Conservation (phyloP, 2,888 invertebrate species). For the Gymnosoma rotundatum region DNA sequence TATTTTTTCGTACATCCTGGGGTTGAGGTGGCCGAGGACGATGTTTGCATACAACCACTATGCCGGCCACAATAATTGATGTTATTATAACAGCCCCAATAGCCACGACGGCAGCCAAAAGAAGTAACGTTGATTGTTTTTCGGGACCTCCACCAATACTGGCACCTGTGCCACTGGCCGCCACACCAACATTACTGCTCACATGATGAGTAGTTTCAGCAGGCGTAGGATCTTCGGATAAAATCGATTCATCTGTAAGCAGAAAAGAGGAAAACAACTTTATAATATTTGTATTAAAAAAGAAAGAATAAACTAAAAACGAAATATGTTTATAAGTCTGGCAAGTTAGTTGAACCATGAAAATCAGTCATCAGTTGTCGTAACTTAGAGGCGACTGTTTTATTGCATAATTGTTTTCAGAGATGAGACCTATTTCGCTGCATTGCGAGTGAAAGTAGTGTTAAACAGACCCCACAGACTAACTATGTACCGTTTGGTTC, state of each 20-base stretch:
- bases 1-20: conserved; percentile 82
- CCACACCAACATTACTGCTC: conserved; percentile 73
- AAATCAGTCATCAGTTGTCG: too few species aligned
- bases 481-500: too few species aligned
- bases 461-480: too few species aligned
- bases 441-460: too few species aligned
- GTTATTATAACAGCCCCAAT: conserved; percentile 82
- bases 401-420: too few species aligned
- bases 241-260: conserved; percentile 81
- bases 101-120: conserved; percentile 82
- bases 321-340: too few species aligned
- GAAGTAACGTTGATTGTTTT: conserved; percentile 82
- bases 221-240: conserved; percentile 83
- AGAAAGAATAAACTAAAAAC: too few species aligned
- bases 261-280: neutral
- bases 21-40: conserved; percentile 83
- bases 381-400: too few species aligned
- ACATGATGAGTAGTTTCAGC: conserved; percentile 82
- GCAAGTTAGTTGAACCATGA: too few species aligned
- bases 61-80: conserved; percentile 83
- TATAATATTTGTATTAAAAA: too few species aligned
- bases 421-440: too few species aligned
- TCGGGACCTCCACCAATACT: conserved; percentile 76
- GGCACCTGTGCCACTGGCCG: conserved; percentile 71
- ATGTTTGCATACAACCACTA: conserved; percentile 82